These are phyloP conservation scores for Nibea coibor DNA, from an alignment of 2,113 vertebrate genomes.

Conservation along the genomic window DNA sequence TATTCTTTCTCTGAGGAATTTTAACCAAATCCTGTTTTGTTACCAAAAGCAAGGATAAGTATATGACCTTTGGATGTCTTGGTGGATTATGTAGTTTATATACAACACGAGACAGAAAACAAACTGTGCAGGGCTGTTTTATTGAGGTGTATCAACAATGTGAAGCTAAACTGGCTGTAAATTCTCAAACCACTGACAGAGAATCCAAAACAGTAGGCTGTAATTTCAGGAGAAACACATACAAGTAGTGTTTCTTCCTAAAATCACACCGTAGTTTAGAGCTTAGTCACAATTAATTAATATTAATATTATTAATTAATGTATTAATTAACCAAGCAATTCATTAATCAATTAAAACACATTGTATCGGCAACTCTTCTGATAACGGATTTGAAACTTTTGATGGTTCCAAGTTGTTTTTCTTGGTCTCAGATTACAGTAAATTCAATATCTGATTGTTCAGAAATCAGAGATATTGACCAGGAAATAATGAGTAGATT, in stretches of 20 bases:
- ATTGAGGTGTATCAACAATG: no score
- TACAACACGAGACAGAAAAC: constrained; percentile 5
- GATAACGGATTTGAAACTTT: background rate
- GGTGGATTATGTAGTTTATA: background rate
- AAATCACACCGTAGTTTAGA: background rate
- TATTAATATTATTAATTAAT: no score
- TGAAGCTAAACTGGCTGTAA: background rate
- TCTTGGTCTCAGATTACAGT: background rate
- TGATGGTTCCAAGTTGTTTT: background rate
- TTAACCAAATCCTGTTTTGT: background rate
- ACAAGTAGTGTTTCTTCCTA: background rate
- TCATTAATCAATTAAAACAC: no score
- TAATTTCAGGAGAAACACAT: background rate
- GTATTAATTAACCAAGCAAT: no score
- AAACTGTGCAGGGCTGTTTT: background rate
- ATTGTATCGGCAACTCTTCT: no score
- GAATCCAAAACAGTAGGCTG: background rate
- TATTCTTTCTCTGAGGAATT: background rate
- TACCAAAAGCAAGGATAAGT: background rate
- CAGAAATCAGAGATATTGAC: background rate
- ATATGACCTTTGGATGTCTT: background rate
- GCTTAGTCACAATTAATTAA: background rate
- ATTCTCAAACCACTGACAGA: background rate
- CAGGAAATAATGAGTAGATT: background rate
- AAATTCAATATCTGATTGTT: background rate